Conservation (phyloP, 2,797 vertebrate species). For the Acrossocheilus wenchowensis region DNA sequence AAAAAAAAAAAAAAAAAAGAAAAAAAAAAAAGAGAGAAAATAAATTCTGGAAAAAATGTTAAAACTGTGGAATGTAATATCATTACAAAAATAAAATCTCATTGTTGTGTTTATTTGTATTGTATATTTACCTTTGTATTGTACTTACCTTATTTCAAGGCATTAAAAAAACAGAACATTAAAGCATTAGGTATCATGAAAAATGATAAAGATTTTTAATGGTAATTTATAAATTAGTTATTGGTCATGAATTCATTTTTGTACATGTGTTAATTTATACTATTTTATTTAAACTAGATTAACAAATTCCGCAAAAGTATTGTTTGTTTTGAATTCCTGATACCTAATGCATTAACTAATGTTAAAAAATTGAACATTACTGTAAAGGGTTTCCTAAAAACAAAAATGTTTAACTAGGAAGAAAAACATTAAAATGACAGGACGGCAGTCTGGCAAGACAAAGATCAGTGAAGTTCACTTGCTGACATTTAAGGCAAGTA, state of each 20-base stretch:
- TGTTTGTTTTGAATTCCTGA: neutral
- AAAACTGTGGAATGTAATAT: constrained; percentile 81
- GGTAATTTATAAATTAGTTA: neutral
- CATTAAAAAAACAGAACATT: neutral
- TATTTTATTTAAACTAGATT: neutral
- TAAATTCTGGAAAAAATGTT: constrained; percentile 72
- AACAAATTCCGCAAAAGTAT: no score
- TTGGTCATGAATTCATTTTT: neutral
- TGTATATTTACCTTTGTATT: constrained; percentile 37
- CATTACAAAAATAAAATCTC: constrained; percentile 77
- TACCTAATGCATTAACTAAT: neutral
- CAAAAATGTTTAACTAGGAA: neutral
- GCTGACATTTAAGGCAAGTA: constrained; percentile 38
- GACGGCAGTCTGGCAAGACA: neutral
- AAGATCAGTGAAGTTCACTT: constrained; percentile 30
- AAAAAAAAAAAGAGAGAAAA: constrained; percentile 47
- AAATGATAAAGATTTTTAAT: neutral
- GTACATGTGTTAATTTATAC: neutral
- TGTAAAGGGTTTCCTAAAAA: neutral
- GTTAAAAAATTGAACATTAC: neutral
- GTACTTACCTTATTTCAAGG: neutral
- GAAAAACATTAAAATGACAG: neutral
- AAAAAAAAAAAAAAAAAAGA: neutral
- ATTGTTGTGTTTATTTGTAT: constrained; percentile 75
- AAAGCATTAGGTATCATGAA: neutral